Evolutionary conservation across 2,797 vertebrate genomes (phyloP).

Genomic region (Pachyuromys duprasi): DNA sequence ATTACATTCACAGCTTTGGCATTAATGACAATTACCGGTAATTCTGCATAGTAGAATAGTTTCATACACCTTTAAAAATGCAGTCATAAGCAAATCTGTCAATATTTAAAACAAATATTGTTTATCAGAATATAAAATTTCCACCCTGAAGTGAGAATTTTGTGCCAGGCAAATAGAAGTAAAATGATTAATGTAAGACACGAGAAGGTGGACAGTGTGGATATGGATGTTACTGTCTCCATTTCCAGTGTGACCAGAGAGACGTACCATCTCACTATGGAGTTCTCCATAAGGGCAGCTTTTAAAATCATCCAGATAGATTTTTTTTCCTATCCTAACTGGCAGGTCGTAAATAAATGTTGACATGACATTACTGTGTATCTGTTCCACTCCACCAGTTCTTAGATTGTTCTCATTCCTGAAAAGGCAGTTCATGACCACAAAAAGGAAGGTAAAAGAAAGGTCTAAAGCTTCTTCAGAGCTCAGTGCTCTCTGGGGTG

Average conservation of each 20-base stretch:
- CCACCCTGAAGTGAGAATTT: constrained; percentile 23
- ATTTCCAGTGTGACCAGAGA: constrained; percentile 70
- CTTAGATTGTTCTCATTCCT: background rate
- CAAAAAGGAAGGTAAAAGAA: background rate
- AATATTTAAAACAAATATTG: constrained; percentile 7
- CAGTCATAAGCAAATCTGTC: background rate
- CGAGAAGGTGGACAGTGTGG: constrained; percentile 45
- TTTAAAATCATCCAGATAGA: constrained; percentile 45
- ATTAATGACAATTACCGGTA: background rate
- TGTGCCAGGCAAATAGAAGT: background rate
- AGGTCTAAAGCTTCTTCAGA: constrained; percentile 34
- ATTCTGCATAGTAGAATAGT: background rate
- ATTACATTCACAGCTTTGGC: background rate
- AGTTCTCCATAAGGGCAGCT: constrained; percentile 40
- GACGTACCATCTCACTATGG: constrained; percentile 46
- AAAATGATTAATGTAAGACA: constrained; percentile 57
- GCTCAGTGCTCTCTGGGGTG: constrained; percentile 41
- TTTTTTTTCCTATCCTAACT: background rate
- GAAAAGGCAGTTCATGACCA: constrained; percentile 19
- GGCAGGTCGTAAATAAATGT: constrained; percentile 62
- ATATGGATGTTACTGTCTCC: constrained; percentile 64
- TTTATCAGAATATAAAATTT: background rate
- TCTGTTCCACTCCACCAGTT: constrained; percentile 67
- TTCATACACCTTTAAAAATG: background rate
- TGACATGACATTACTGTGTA: constrained; percentile 27